These are phyloP conservation scores for Aurelia sp. DNA, from an alignment of 30 jellyfish, hydroid and myxozoan genomes.

Conservation along the genomic window DNA sequence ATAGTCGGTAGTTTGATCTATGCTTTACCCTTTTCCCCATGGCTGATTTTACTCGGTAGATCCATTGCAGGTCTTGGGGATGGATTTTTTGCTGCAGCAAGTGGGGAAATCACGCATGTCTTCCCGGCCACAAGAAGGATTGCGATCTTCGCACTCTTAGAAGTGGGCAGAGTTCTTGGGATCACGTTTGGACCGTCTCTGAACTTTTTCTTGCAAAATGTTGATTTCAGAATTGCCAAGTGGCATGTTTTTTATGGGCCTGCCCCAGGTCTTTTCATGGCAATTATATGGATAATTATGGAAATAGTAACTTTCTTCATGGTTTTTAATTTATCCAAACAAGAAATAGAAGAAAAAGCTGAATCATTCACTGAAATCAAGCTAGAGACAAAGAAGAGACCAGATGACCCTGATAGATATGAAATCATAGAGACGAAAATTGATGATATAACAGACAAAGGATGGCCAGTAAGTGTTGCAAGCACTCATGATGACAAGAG, in stretches of 20 bases:
- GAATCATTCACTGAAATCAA: conserved; percentile 49
- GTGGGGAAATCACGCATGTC: conserved; percentile 83
- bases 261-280: conserved; percentile 97
- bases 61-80: conserved; percentile 96
- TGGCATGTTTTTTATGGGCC: conserved; percentile 93
- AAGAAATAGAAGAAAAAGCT: conserved; percentile 46
- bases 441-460: conserved; percentile 57
- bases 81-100: conserved; percentile 98
- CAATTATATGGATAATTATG: conserved; percentile 81
- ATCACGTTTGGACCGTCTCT: conserved; percentile 93
- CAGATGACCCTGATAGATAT: conserved; percentile 43
- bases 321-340: conserved; percentile 69
- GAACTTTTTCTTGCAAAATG: conserved; percentile 81
- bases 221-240: conserved; percentile 74
- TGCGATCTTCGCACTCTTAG: conserved; percentile 91
- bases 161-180: conserved; percentile 95
- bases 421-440: conserved; percentile 40
- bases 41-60: conserved; percentile 81
- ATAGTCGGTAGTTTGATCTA: conserved; percentile 87
- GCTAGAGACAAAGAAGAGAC: conserved; percentile 55
- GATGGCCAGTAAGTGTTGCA: not conserved
- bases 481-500: conserved; percentile 42
- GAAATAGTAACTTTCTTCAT: conserved; percentile 74
- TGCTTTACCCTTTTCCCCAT: conserved; percentile 86
- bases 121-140: conserved; percentile 87